Percentiles rank a stretch among this genome's conserved stretches.
Conservation (phyloP, 23 tunicate genomes). For the Styela clava region DNA sequence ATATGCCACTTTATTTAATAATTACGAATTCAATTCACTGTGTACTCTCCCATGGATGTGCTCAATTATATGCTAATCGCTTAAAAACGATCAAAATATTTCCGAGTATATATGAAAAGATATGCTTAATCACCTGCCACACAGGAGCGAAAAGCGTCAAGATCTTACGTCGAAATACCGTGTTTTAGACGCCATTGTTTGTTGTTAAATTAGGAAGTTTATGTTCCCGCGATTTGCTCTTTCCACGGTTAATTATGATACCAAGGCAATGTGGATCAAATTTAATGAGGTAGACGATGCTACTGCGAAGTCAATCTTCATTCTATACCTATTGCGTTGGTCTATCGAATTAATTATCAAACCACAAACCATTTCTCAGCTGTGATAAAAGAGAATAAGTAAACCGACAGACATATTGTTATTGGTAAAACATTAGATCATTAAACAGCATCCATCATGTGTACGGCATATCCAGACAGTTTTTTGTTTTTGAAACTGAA, state of each 20-base stretch:
- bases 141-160: not conserved
- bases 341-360: not conserved
- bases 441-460: not conserved
- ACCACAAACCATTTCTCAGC: not conserved
- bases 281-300: too few relatives aligned
- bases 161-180: not conserved
- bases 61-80: too few relatives aligned
- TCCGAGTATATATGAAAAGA: not conserved
- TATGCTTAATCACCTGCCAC: not conserved
- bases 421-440: not conserved
- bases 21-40: too few relatives aligned
- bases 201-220: constrained; percentile 21
- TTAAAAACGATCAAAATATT: not conserved
- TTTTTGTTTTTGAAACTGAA: too few relatives aligned
- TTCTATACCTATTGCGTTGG: too few relatives aligned
- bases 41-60: too few relatives aligned
- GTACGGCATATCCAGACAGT: not conserved
- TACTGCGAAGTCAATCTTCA: too few relatives aligned
- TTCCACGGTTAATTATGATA: not conserved
- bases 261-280: too few relatives aligned
- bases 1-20: too few relatives aligned
- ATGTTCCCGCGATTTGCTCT: constrained; percentile 10
- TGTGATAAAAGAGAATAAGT: not conserved
- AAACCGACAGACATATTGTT: not conserved
- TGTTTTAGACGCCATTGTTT: constrained; percentile 8